Percentiles rank a stretch among this genome's conserved stretches.
Evolutionary conservation across 2,113 vertebrate species (phyloP).

Genomic region (Pipa parva): DNA sequence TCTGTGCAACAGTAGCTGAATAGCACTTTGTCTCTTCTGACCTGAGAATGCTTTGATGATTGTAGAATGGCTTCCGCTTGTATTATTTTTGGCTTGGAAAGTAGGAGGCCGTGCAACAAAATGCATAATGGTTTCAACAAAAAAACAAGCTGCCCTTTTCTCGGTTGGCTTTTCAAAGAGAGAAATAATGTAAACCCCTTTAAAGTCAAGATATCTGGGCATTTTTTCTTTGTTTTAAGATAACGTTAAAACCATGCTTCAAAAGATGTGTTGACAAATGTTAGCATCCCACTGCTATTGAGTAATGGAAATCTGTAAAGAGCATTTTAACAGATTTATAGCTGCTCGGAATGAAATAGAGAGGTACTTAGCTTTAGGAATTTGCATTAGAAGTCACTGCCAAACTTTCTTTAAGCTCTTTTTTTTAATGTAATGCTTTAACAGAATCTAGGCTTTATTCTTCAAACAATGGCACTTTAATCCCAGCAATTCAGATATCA

Average conservation of each 20-base stretch:
- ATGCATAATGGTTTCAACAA: conserved; percentile 26
- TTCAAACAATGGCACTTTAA: conserved; percentile 35
- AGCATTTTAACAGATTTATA: conserved; percentile 37
- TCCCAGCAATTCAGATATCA: conserved; percentile 21
- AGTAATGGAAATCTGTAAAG: conserved; percentile 36
- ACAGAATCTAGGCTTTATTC: conserved; percentile 35
- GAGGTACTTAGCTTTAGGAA: conserved; percentile 27
- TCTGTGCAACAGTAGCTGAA: conserved; percentile 41
- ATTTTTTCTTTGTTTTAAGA: conserved; percentile 40
- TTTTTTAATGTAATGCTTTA: conserved; percentile 13
- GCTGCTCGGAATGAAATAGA: conserved; percentile 34
- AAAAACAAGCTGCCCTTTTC: conserved; percentile 28
- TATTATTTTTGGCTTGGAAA: conserved; percentile 41
- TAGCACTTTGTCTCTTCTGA: conserved; percentile 24
- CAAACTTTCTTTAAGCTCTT: conserved; percentile 39
- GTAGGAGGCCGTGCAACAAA: conserved; percentile 23
- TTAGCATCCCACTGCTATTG: conserved; percentile 34
- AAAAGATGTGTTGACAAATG: conserved; percentile 39
- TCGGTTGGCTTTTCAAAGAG: conserved; percentile 23
- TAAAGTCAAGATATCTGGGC: conserved; percentile 39
- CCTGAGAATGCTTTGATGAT: conserved; percentile 41
- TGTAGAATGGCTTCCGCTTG: conserved; percentile 27
- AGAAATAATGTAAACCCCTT: conserved; percentile 17
- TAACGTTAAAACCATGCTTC: conserved; percentile 35
- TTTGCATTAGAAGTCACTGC: conserved; percentile 40